Percentiles rank a stretch among this genome's conserved stretches.
Conservation (phyloP, 2,797 vertebrate genomes). For the Ptychadena robeensis region DNA sequence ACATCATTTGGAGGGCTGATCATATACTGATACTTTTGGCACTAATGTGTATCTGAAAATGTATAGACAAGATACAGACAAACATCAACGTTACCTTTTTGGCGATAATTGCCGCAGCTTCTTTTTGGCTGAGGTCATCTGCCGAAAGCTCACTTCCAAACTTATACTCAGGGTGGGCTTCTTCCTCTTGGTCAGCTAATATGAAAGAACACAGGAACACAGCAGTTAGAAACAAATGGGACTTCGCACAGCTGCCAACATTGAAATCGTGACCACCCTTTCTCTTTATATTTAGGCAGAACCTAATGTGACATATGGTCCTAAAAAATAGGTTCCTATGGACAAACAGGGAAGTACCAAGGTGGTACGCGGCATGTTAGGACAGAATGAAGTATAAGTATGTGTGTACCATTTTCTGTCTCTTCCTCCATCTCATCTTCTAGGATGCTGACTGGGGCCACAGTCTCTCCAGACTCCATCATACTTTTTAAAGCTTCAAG, state of each 20-base stretch:
- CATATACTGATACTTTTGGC: neutral
- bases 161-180: conserved; percentile 87
- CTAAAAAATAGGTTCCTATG: no score
- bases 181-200: conserved; percentile 87
- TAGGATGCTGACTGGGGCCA: conserved; percentile 88
- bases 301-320: no score
- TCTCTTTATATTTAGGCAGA: neutral
- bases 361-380: no score
- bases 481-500: conserved; percentile 95
- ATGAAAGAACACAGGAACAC: neutral
- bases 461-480: conserved; percentile 95
- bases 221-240: neutral
- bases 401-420: conserved; percentile 82
- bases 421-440: conserved; percentile 97
- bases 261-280: neutral
- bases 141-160: conserved; percentile 82
- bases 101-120: conserved; percentile 82
- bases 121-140: conserved; percentile 87
- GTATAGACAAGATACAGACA: neutral
- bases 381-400: neutral
- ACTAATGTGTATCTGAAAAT: neutral
- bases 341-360: no score
- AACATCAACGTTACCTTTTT: conserved; percentile 81
- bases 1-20: neutral
- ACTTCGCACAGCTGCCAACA: neutral